phyloP scores from a whole-genome alignment of 2,888 invertebrate genomes.

The Brassicogethes aeneus region DNA sequence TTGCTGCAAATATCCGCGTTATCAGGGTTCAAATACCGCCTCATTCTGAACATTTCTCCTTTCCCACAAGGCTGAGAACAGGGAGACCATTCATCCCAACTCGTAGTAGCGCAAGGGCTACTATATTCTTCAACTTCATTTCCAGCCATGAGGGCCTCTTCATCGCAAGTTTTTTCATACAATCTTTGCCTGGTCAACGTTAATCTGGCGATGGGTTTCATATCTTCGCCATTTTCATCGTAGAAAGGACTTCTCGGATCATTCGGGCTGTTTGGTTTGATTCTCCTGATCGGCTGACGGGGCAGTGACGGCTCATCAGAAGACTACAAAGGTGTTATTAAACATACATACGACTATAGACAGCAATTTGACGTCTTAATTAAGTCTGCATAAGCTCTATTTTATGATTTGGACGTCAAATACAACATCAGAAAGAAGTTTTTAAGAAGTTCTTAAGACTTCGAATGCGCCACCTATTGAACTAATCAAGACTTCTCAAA shows the following conservation, averaged over 20 bases:
- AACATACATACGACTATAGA: not conserved
- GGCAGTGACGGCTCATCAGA: constrained; percentile 74
- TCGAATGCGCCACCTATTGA: no score
- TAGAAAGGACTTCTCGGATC: constrained; percentile 85
- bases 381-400: no score
- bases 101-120: constrained; percentile 15
- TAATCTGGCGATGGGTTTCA: constrained; percentile 81
- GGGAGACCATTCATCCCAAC: constrained; percentile 32
- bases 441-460: no score
- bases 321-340: constrained; percentile 42
- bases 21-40: constrained; percentile 35
- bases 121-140: constrained; percentile 6
- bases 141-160: constrained; percentile 40
- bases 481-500: no score
- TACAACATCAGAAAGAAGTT: no score
- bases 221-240: constrained; percentile 60
- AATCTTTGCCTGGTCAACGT: constrained; percentile 67
- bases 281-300: constrained; percentile 69
- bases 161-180: constrained; percentile 65
- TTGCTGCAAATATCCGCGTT: constrained; percentile 18
- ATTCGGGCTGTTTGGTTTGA: constrained; percentile 76
- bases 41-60: constrained; percentile 26
- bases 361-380: no score
- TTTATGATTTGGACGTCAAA: no score
- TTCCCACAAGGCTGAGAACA: constrained; percentile 31